A percentile compares a stretch with the other conserved stretches of the same genome.
phyloP scores from a whole-genome alignment of 2,113 vertebrate species.

The Marmota monax region DNA sequence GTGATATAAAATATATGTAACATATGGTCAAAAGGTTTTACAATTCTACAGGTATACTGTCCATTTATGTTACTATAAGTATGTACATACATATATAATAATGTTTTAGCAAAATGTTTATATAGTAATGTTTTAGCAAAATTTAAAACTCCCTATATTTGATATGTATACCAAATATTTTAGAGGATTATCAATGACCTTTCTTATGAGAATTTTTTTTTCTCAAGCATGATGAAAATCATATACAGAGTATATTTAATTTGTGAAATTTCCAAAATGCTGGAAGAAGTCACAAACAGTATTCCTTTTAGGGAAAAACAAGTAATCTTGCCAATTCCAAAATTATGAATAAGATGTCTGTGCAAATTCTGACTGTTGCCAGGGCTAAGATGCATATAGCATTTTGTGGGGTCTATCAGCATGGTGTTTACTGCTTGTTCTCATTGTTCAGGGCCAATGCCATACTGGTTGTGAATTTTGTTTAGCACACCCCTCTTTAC shows the following conservation, averaged over 20 bases:
- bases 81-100: not conserved
- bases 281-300: not conserved
- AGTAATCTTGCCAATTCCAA: not conserved
- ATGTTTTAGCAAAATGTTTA: not conserved
- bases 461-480: not conserved
- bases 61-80: not conserved
- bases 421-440: too few relatives aligned
- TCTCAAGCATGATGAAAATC: too few relatives aligned
- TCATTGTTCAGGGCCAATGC: not conserved
- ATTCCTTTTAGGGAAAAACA: not conserved
- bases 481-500: not conserved
- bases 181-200: not conserved
- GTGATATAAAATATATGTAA: not conserved
- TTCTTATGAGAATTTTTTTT: not conserved
- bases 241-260: too few relatives aligned
- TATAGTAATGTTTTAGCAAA: not conserved
- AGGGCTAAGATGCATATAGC: not conserved
- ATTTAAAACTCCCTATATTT: not conserved
- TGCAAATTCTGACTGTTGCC: not conserved
- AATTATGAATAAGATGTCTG: not conserved
- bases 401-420: fast-evolving
- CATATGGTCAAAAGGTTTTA: not conserved
- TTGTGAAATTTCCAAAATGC: not conserved
- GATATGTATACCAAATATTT: not conserved
- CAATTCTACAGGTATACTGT: not conserved